Percentiles rank a stretch among this genome's conserved stretches.
phyloP scores from a whole-genome alignment of 1,140 invertebrate genomes.

The Arion vulgaris region DNA sequence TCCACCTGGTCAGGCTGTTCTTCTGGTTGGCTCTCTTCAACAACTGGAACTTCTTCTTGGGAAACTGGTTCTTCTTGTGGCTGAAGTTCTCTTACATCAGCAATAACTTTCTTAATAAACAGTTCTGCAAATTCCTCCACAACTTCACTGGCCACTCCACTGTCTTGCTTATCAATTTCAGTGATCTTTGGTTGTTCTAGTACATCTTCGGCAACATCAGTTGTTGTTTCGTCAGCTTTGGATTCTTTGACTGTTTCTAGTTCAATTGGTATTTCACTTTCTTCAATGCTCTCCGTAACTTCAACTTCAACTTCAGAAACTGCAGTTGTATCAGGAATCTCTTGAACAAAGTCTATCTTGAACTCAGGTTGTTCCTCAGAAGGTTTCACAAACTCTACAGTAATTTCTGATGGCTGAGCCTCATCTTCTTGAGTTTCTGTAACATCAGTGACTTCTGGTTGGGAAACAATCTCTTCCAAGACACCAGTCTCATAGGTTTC shows the following conservation, averaged over 20 bases:
- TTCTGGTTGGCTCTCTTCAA: conserved; percentile 47
- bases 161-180: conserved; percentile 43
- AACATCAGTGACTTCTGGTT: conserved; percentile 45
- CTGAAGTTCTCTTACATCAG: conserved; percentile 45
- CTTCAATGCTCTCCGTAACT: conserved; percentile 29
- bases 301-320: conserved; percentile 42
- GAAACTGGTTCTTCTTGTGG: conserved; percentile 41
- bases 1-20: conserved; percentile 45
- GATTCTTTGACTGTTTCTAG: conserved; percentile 5
- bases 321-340: conserved; percentile 39
- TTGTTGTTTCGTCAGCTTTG: conserved; percentile 36
- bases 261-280: conserved; percentile 42
- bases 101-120: conserved; percentile 43
- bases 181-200: conserved; percentile 48
- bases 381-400: conserved; percentile 43
- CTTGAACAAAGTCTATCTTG: conserved; percentile 46
- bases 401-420: conserved; percentile 50
- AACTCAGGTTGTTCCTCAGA: conserved; percentile 32
- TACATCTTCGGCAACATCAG: conserved; percentile 46
- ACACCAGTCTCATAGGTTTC: conserved; percentile 46
- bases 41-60: conserved; percentile 26
- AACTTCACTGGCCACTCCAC: conserved; percentile 31
- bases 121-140: conserved; percentile 47
- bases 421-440: conserved; percentile 47
- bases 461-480: conserved; percentile 41